Evolutionary conservation across 2,113 vertebrate species (phyloP).

Genomic region (Myiopsitta monachus): DNA sequence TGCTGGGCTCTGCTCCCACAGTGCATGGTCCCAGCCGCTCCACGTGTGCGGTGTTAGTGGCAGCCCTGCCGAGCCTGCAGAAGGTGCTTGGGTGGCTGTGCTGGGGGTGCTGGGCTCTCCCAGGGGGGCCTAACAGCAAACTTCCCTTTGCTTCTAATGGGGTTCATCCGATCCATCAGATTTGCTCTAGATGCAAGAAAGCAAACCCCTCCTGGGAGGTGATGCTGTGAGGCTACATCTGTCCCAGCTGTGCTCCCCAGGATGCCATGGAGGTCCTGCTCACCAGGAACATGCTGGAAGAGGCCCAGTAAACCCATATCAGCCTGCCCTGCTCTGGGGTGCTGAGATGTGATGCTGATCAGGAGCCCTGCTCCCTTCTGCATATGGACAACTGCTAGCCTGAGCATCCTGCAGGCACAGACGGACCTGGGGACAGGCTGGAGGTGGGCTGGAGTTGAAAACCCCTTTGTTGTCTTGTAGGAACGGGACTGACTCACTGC

Average conservation of each 20-base stretch:
- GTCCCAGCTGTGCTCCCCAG: background rate
- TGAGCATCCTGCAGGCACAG: background rate
- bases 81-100: background rate
- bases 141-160: background rate
- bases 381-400: fast-evolving
- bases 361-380: background rate
- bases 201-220: background rate
- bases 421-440: background rate
- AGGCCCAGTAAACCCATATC: fast-evolving
- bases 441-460: background rate
- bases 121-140: background rate
- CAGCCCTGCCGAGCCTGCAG: background rate
- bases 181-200: background rate
- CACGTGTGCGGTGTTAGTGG: fast-evolving
- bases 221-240: background rate
- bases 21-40: fast-evolving
- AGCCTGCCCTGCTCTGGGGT: background rate
- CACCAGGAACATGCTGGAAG: fast-evolving
- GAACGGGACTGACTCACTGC: slow-evolving; percentile 52
- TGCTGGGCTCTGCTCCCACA: background rate
- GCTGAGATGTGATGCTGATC: background rate
- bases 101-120: background rate
- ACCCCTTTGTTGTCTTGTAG: background rate
- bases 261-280: fast-evolving
- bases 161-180: background rate